Evolutionary conservation across 2,888 invertebrate species (phyloP), one percentile per base, ranked within the genome.

Genomic region (Aplocera efformata): DNA sequence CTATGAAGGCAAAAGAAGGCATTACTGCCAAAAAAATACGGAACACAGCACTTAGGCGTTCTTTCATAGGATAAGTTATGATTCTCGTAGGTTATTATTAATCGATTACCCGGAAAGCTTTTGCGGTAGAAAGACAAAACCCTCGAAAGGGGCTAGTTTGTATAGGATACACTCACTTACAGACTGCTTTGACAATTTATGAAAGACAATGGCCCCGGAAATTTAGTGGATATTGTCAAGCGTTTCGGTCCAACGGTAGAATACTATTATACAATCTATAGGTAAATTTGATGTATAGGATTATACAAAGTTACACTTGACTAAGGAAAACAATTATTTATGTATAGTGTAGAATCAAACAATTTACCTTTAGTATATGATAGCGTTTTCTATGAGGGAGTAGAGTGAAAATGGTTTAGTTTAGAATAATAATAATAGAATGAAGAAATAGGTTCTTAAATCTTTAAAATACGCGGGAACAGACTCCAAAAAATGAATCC

Each of bases 51-150:
- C 41, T 42, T 32, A 32, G 21, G 23, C n/a, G 26, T 32, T 31
- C 35, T 27, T 40, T 30, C 10, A 31, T 32, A 20, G 33, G 26
- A 31, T 50, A 48, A 53, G 47, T 50, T 52, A 53, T 48, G 48
- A 45, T n/a, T n/a, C n/a, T n/a, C n/a, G n/a, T 50, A 48, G 38
- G 40, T 39, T 48, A 43, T 52, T 48, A 44, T 46, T 46, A 43
- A 50, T 46, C 39, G 50, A 46, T 50, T 50, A 42, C 48, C 28
- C 44, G 8, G 32, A 48, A 43, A 45, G 53, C 51, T 48, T 45
- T 48, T 33, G 30, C 32, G 38, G 44, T 45, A 41, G 32, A 21
- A 17, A 38, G 28, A 47, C 33, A 51, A 46, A 48, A 32, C 32
- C 30, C 35, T 35, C 37, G 32, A 45, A 45, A 43, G 39, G 48